Evolutionary conservation across 2,113 vertebrate species (phyloP), one percentile per base, ranked within the genome.

Genomic region (Rhizomys pruinosus): DNA sequence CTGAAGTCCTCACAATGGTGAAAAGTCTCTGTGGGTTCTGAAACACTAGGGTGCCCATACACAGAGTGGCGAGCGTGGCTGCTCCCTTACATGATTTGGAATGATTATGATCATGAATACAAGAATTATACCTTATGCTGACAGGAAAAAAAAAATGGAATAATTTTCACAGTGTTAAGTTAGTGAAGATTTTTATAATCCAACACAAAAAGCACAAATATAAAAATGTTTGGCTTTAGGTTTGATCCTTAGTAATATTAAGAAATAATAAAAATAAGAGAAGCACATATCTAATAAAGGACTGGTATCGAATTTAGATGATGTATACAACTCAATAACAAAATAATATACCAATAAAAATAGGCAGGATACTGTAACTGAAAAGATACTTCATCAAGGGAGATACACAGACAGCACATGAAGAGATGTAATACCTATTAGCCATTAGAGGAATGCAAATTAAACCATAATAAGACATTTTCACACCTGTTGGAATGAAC

Each of bases 261-360:
- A 59, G 39, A 71, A 72, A 32, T 27, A 66, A 73, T 32, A 37
- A 34, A 34, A 15, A 61, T 72, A 64, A 59, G 32, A 94, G 39
- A 92, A 78, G 84, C 80, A 4, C 32, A 68, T 34, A 32, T 74
- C 47, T 39, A 76, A 81, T 90, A 79, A 84, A 94, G 17, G 39
- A 91, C 59, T 93, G 86, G 13, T 52, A 71, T 91, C 63, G 89
- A 72, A 93, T 85, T n/a, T 66, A 87, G 73, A 88, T 82, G 85
- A 57, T n/a, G 44, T n/a, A 6, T 77, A 32, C 29, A 91, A 73
- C 47, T 91, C 7, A 20, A 42, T 44, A 92, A 81, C 69, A 72
- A 90, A 87, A 86, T 74, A 92, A 73, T 13, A 59, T n/a, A 20
- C 17, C 63, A 68, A 8, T 89, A 52, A 93, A 91, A 91, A 79